These are phyloP conservation scores for Gymnoscopelus microlampas DNA, from an alignment of 2,797 vertebrate genomes.

Conservation along the genomic window DNA sequence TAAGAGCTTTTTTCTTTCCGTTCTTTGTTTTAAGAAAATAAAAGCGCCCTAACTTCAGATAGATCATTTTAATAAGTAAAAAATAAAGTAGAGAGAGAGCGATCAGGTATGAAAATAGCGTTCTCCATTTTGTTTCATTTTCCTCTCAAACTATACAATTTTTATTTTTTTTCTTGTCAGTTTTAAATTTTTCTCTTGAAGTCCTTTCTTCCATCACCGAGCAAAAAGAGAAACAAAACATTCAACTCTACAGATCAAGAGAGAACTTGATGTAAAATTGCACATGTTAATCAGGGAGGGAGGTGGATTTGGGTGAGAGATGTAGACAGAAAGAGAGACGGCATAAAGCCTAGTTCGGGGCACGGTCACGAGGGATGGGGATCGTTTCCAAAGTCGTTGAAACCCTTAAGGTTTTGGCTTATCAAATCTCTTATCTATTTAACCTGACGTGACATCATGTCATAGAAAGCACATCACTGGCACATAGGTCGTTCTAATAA, in stretches of 20 bases:
- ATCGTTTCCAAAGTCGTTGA: too few species aligned
- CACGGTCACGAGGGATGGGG: too few species aligned
- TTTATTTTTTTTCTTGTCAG: slow-evolving; percentile 74
- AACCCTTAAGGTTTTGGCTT: too few species aligned
- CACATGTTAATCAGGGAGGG: slow-evolving; percentile 80
- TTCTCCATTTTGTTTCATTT: slow-evolving; percentile 80
- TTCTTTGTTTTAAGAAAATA: slow-evolving; percentile 84
- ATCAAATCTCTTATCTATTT: too few species aligned
- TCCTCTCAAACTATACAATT: slow-evolving; percentile 70
- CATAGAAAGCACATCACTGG: too few species aligned
- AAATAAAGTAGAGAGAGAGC: slow-evolving; percentile 92
- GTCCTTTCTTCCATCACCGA: slow-evolving; percentile 83
- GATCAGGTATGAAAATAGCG: slow-evolving; percentile 97
- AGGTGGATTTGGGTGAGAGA: slow-evolving; percentile 55
- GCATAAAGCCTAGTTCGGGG: too few species aligned
- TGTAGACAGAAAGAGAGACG: too few species aligned
- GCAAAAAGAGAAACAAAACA: slow-evolving; percentile 69
- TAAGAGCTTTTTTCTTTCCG: slow-evolving; percentile 69
- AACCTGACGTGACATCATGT: too few species aligned
- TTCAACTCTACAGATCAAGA: slow-evolving; percentile 70
- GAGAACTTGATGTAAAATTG: slow-evolving; percentile 85
- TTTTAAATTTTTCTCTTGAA: slow-evolving; percentile 59
- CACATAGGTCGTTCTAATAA: too few species aligned
- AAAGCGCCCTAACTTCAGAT: slow-evolving; percentile 81
- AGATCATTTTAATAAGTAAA: slow-evolving; percentile 89